Evolutionary conservation across 2,797 vertebrate species (phyloP), one percentile per base, ranked within the genome.

Genomic region (Phrynocephalus forsythii): DNA sequence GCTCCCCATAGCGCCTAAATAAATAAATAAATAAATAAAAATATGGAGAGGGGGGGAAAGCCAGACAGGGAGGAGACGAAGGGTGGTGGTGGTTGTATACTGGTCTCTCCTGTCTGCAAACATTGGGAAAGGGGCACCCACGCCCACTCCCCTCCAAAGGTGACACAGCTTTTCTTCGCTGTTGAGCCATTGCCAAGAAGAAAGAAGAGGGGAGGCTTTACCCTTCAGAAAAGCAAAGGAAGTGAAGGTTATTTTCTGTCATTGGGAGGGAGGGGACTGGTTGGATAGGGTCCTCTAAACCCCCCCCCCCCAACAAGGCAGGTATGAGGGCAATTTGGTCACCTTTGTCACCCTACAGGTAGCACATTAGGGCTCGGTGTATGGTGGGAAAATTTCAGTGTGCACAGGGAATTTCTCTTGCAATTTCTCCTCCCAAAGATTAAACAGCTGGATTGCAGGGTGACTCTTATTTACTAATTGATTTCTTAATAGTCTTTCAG

Each of bases 51-150:
- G 38, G 44, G 76, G 76, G 68, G 28, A 44, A 63, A 6, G 66
- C 60, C 44, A 83, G 56, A 56, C 81, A 20, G 77, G 48, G 38
- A 38, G 79, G 75, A 56, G 80, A 86, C 22, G 52, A 89, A 84
- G 50, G 13, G 48, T 52, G 5, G 18, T 52, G 20, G 63, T 73
- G 9, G 56, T 60, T 60, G 5, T 20, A 63, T 63, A 63, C 60
- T 20, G 30, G 68, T 8, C 10, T 71, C 24, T 2, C 68, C 68
- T n/a, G 26, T 71, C 68, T n/a, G 68, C 28, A 6, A 4, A 7
- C 9, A 30, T 28, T 24, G 22, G 24, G n/a, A 77, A 30, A 28
- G 5, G 66, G 7, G 20, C 78, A 11, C n/a, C 44, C 66, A 69
- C 76, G 76, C 84, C 84, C 76, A 68, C 73, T 26, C 4, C 75